These are phyloP conservation scores for Porites cylindrica DNA, from an alignment of 92 coral and sea anemone genomes.

Conservation along the genomic window DNA sequence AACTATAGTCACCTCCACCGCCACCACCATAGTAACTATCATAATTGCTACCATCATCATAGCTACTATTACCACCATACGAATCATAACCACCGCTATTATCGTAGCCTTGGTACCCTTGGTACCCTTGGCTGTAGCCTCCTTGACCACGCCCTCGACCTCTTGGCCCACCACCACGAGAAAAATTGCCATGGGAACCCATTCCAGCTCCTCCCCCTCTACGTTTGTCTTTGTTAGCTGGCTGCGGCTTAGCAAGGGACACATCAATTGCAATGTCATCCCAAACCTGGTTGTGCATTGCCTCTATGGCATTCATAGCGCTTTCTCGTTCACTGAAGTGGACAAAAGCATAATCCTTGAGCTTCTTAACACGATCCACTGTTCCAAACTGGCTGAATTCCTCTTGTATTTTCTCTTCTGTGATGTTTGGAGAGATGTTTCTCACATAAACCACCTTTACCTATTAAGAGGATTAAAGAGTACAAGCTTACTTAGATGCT, in stretches of 20 bases:
- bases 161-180: slow-evolving; percentile 61
- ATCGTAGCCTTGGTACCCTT: slow-evolving; percentile 21
- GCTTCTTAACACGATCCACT: slow-evolving; percentile 82
- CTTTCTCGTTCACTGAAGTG: slow-evolving; percentile 78
- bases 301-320: slow-evolving; percentile 76
- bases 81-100: slow-evolving; percentile 31
- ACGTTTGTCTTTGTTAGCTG: slow-evolving; percentile 71
- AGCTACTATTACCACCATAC: slow-evolving; percentile 19
- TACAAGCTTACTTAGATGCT: neutral
- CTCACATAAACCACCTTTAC: slow-evolving; percentile 87
- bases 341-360: slow-evolving; percentile 87
- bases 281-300: slow-evolving; percentile 63
- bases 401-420: slow-evolving; percentile 71
- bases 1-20: slow-evolving; percentile 39
- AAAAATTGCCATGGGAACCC: slow-evolving; percentile 61
- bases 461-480: slow-evolving; percentile 30
- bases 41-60: slow-evolving; percentile 9
- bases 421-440: slow-evolving; percentile 78
- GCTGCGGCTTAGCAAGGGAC: slow-evolving; percentile 89
- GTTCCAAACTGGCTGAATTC: slow-evolving; percentile 77
- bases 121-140: slow-evolving; percentile 40
- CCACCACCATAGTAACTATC: slow-evolving; percentile 42
- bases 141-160: slow-evolving; percentile 69
- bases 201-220: slow-evolving; percentile 64
- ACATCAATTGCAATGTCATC: slow-evolving; percentile 82